phyloP scores from a whole-genome alignment of 2,113 vertebrate species.

The Datnioides undecimradiatus region DNA sequence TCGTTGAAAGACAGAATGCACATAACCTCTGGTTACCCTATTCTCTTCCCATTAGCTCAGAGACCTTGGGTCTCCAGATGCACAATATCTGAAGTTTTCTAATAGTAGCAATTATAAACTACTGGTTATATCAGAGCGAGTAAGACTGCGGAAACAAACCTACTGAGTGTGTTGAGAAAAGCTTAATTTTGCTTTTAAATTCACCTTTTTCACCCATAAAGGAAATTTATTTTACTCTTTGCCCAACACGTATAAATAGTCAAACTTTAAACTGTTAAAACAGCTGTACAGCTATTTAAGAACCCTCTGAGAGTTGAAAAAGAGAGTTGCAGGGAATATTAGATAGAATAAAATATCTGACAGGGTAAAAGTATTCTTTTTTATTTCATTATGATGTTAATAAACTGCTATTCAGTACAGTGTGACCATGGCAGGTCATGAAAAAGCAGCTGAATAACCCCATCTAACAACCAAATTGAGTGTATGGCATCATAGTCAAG shows the following conservation, averaged over 20 bases:
- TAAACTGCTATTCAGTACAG: constrained; percentile 8
- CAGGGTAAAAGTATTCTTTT: background rate
- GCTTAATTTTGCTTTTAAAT: too few relatives aligned
- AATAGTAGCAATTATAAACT: too few relatives aligned
- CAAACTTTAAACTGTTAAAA: background rate
- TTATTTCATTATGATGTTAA: constrained; percentile 3
- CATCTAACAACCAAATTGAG: constrained; percentile 37
- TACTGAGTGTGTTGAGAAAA: too few relatives aligned
- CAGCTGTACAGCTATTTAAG: background rate
- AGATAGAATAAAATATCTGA: background rate
- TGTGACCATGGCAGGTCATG: constrained; percentile 11
- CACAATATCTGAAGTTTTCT: too few relatives aligned
- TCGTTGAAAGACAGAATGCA: too few relatives aligned
- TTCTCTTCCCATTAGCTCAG: too few relatives aligned
- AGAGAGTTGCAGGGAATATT: background rate
- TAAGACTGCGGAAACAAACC: too few relatives aligned
- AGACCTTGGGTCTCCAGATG: too few relatives aligned
- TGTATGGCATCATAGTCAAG: constrained; percentile 49
- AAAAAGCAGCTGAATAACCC: constrained; percentile 31
- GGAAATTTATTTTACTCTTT: background rate
- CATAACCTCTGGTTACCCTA: too few relatives aligned
- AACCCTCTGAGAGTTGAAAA: background rate
- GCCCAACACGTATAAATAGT: background rate
- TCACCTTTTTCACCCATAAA: background rate
- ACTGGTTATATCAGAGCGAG: too few relatives aligned